Conservation (phyloP, 2,888 invertebrate genomes). For the Cremastinae sp. region DNA sequence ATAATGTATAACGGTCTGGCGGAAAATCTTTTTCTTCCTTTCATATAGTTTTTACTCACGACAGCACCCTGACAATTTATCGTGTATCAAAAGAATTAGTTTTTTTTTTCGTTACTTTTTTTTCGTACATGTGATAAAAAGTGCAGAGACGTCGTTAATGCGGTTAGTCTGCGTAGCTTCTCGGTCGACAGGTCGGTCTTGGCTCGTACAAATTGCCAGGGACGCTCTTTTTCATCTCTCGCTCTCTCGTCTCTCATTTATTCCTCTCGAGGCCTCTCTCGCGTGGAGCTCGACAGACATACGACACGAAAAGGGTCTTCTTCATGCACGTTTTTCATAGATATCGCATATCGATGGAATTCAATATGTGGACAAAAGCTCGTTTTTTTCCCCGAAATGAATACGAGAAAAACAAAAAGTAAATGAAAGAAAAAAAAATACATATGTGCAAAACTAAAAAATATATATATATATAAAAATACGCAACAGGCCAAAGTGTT, state of each 20-base stretch:
- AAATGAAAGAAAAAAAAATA: background rate
- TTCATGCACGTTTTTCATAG: constrained; percentile 4
- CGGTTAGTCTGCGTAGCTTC: too few relatives aligned
- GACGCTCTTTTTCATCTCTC: constrained; percentile 50
- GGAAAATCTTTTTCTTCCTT: too few relatives aligned
- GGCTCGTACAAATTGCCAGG: too few relatives aligned
- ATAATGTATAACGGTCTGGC: too few relatives aligned
- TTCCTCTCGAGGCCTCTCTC: constrained; percentile 53
- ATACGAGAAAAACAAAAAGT: constrained; percentile 1
- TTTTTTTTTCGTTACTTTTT: too few relatives aligned
- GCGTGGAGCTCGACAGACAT: constrained; percentile 46
- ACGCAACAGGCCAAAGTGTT: constrained; percentile 59
- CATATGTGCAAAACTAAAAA: constrained; percentile 15
- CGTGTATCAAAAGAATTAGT: too few relatives aligned
- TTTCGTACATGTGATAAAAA: too few relatives aligned
- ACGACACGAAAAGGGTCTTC: constrained; percentile 17
- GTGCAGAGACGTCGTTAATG: too few relatives aligned
- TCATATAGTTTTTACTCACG: too few relatives aligned
- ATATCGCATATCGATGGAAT: constrained; percentile 28
- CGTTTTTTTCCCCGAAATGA: constrained; percentile 5
- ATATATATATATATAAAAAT: constrained; percentile 1
- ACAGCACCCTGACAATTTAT: too few relatives aligned
- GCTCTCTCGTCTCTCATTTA: constrained; percentile 41
- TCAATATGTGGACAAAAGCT: constrained; percentile 26
- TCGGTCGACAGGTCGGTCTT: too few relatives aligned